Evolutionary conservation across 2,113 vertebrate species (phyloP).

Genomic region (Lamprologus lemairii): DNA sequence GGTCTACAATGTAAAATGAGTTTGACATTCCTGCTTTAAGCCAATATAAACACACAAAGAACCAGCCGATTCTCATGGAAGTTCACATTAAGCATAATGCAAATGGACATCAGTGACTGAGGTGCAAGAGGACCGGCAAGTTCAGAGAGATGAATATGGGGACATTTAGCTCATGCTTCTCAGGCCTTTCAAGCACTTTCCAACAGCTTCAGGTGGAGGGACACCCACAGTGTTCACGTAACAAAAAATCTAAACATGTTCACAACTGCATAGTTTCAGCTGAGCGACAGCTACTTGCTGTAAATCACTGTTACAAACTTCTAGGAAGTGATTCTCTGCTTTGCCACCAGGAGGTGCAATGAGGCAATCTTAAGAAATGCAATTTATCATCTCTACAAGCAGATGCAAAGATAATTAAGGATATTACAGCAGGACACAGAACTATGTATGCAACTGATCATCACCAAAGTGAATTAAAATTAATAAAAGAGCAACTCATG

Average conservation of each 20-base stretch:
- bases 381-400: background rate
- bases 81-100: background rate
- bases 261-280: background rate
- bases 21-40: background rate
- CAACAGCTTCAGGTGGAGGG: background rate
- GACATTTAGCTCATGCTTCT: slow-evolving; percentile 28
- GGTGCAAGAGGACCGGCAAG: slow-evolving; percentile 16
- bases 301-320: background rate
- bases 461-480: background rate
- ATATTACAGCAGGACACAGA: background rate
- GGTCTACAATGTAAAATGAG: background rate
- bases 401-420: background rate
- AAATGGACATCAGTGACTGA: background rate
- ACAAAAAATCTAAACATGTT: background rate
- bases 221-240: background rate
- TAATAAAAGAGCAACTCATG: background rate
- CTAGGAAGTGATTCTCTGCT: background rate
- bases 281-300: background rate
- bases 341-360: slow-evolving; percentile 28
- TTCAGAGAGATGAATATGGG: background rate
- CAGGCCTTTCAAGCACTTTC: slow-evolving; percentile 7
- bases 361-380: background rate
- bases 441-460: background rate
- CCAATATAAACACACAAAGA: background rate
- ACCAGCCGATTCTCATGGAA: background rate